Percentiles rank a stretch among this genome's conserved stretches.
These are phyloP conservation scores for Carcharodon carcharias DNA, from an alignment of 2,797 vertebrate species.

Conservation along the genomic window DNA sequence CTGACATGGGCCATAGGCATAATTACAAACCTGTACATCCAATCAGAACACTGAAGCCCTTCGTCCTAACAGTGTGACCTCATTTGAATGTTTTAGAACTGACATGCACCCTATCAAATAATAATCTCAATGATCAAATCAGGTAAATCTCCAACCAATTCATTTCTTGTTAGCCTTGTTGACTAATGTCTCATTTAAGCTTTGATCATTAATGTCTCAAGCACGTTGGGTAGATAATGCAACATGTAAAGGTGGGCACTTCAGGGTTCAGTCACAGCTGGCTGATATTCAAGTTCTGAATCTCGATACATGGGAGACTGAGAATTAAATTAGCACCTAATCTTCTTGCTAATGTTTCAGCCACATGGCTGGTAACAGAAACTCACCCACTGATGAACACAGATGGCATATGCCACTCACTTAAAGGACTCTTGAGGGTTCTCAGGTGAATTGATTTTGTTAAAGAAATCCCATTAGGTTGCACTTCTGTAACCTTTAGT, in stretches of 20 bases:
- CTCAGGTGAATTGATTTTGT: not conserved
- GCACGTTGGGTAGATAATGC: not conserved
- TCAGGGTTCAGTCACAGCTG: not conserved
- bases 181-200: not conserved
- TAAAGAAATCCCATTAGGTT: not conserved
- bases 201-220: not conserved
- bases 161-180: not conserved
- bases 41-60: not conserved
- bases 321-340: not conserved
- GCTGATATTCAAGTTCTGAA: not conserved
- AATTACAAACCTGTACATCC: too few relatives aligned
- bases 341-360: not conserved
- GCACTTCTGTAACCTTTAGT: too few relatives aligned
- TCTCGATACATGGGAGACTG: not conserved
- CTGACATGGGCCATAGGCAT: not conserved
- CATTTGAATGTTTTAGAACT: not conserved
- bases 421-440: not conserved
- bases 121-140: not conserved
- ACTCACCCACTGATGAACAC: not conserved
- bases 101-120: not conserved
- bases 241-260: not conserved
- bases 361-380: not conserved
- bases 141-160: not conserved
- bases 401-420: not conserved
- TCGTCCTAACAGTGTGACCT: not conserved